These are phyloP conservation scores for Euura lappo DNA, from an alignment of 1,140 invertebrate genomes.

Conservation along the genomic window DNA sequence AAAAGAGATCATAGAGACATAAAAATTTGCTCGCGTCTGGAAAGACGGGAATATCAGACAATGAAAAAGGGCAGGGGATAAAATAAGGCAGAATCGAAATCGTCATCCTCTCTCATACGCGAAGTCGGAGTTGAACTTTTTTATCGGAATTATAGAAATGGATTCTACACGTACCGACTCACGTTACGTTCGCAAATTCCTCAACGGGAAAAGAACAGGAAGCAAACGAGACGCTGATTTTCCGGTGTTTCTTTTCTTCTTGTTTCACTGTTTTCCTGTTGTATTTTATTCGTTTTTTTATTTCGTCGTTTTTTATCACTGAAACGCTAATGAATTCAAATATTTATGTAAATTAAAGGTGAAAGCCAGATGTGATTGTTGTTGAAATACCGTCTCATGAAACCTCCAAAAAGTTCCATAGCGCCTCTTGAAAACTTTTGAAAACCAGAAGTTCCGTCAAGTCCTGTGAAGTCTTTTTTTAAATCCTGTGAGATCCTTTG, in stretches of 20 bases:
- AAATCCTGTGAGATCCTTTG: too few relatives aligned
- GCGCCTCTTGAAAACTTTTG: too few relatives aligned
- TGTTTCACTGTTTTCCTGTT: background rate
- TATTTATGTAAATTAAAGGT: background rate
- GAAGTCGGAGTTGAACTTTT: too few relatives aligned
- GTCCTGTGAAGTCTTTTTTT: too few relatives aligned
- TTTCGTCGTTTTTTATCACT: background rate
- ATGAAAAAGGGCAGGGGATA: too few relatives aligned
- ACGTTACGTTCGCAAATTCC: background rate
- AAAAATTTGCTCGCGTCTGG: slow-evolving; percentile 7
- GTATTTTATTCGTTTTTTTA: background rate
- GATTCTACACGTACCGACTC: too few relatives aligned
- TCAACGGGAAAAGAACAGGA: background rate
- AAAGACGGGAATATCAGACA: background rate
- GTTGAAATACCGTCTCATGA: too few relatives aligned
- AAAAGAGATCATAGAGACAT: slow-evolving; percentile 25
- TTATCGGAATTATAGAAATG: too few relatives aligned
- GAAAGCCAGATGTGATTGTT: background rate
- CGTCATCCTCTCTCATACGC: too few relatives aligned
- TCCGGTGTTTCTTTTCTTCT: background rate
- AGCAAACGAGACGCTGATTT: background rate
- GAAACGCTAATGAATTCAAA: background rate
- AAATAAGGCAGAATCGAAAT: too few relatives aligned
- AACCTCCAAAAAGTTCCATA: too few relatives aligned
- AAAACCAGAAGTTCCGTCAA: too few relatives aligned